Evolutionary conservation across 2,888 invertebrate species (phyloP).

Genomic region (Lissonota sp.): DNA sequence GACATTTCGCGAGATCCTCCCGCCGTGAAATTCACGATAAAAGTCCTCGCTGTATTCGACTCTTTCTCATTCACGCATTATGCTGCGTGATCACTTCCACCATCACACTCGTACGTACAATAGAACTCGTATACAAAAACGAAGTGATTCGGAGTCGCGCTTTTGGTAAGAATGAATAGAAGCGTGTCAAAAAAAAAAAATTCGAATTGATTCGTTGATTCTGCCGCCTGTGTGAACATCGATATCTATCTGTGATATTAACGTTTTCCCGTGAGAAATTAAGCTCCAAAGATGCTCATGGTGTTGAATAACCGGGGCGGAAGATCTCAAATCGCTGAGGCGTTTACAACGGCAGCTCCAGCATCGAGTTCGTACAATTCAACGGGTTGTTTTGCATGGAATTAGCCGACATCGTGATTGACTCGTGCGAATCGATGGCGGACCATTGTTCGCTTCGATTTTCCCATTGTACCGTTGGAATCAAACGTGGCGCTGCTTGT

Average conservation of each 20-base stretch:
- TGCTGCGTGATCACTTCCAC: no score
- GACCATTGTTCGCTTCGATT: slow-evolving; percentile 70
- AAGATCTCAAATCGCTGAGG: no score
- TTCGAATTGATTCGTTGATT: not conserved
- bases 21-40: slow-evolving; percentile 44
- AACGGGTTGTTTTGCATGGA: slow-evolving; percentile 62
- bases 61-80: not conserved
- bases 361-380: not conserved
- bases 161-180: no score
- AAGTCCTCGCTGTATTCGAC: slow-evolving; percentile 32
- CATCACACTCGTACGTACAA: no score
- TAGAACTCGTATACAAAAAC: no score
- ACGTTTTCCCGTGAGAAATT: no score
- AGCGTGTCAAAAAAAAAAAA: not conserved
- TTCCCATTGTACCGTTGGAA: not conserved
- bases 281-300: no score
- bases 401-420: slow-evolving; percentile 76
- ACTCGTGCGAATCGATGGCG: slow-evolving; percentile 77
- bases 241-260: no score
- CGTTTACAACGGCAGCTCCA: no score
- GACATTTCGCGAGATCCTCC: slow-evolving; percentile 47
- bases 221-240: no score
- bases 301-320: no score
- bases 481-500: no score
- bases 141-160: not conserved